Base-by-base conservation (phyloP, 2,888 invertebrate species). In the Crocallis elinguaria region DNA sequence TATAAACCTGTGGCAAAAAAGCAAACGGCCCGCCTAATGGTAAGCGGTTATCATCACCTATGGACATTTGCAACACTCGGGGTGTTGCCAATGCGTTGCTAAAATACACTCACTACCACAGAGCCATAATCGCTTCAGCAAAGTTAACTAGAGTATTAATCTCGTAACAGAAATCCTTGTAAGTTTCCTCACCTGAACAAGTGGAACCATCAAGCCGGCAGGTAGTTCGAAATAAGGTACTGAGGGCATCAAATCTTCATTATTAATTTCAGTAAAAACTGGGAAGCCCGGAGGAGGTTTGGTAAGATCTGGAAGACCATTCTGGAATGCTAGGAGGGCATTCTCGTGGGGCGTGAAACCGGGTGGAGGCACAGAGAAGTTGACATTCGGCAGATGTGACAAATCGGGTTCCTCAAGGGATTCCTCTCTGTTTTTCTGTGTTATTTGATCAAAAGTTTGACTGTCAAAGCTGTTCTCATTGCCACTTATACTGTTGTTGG, bases 161-260 rank as follows among this genome's bases (percentile, higher is more conserved):
- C n/a, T n/a, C n/a, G n/a, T n/a, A n/a, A n/a, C n/a, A n/a, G n/a
- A n/a, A n/a, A n/a, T n/a, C n/a, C 19, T 25, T 19, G 36, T 33
- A 35, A 29, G 27, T 19, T 17, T 30, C 3, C 11, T 49, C 86
- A 96, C 95, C 93, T 96, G 96, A 55, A 99, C 96, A 9, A 99
- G 93, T n/a, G 99, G 98, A 50, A 98, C 98, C 96, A 99, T 99
- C 13, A 99, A 93, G 35, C 99, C 99, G 48, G 99, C 99, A 1
- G 99, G 99, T 61, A 99, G 92, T 80, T 99, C 99, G 82, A 96
- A 99, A 84, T 99, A 99, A 41, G 99, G 98, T 68, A 97, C 96
- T 17, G 96, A 95, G 17, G 98, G 98, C 88, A 97, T 94, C 62
- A 97, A 88, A 58, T 97, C 96, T 69, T 96, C 96, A 71, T 81